Percentiles rank a stretch among this genome's conserved stretches.
Evolutionary conservation across 2,888 invertebrate genomes (phyloP).

Genomic region (Bellardia bayeri): DNA sequence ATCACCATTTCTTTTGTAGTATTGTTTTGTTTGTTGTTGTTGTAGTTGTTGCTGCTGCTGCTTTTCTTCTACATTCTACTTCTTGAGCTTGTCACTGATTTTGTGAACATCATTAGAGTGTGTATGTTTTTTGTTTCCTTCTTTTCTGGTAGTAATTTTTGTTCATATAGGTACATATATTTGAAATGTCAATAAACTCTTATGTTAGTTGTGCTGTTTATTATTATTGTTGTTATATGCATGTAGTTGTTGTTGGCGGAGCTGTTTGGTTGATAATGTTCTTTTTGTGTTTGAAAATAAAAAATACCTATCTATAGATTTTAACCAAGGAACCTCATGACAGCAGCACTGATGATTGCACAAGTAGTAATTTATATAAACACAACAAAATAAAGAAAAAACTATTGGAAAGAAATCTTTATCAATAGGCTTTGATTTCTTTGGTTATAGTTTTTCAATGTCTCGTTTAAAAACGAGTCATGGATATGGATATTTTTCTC

Average conservation of each 20-base stretch:
- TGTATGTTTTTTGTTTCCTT: slow-evolving; percentile 43
- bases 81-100: neutral
- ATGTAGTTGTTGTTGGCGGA: slow-evolving; percentile 13
- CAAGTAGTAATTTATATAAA: neutral
- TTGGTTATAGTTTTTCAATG: slow-evolving; percentile 23
- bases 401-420: slow-evolving; percentile 20
- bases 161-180: slow-evolving; percentile 34
- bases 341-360: neutral
- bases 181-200: slow-evolving; percentile 73
- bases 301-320: slow-evolving; percentile 7
- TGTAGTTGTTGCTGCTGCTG: neutral
- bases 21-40: neutral
- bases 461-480: slow-evolving; percentile 30
- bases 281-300: slow-evolving; percentile 26
- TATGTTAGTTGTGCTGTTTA: slow-evolving; percentile 62
- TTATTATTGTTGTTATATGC: slow-evolving; percentile 37
- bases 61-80: slow-evolving; percentile 14
- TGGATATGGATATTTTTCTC: neutral
- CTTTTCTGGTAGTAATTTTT: slow-evolving; percentile 56
- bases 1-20: slow-evolving; percentile 1
- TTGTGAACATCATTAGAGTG: slow-evolving; percentile 41
- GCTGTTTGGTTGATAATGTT: neutral
- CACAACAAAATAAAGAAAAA: slow-evolving; percentile 4
- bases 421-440: slow-evolving; percentile 44
- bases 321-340: slow-evolving; percentile 17